These are phyloP conservation scores for Bucorvus abyssinicus DNA, from an alignment of 2,797 vertebrate species.

Conservation along the genomic window DNA sequence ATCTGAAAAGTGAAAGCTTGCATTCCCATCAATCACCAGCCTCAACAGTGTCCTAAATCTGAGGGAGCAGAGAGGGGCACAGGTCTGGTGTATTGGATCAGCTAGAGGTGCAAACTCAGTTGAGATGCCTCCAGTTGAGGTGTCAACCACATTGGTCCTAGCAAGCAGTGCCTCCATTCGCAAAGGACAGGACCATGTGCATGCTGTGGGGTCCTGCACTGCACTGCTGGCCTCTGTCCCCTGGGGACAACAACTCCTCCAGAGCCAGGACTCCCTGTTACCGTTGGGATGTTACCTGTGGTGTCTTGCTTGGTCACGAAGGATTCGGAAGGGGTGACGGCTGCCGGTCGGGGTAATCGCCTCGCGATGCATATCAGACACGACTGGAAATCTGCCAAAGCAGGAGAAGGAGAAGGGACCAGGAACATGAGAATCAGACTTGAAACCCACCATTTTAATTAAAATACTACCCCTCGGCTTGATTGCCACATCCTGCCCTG, in stretches of 20 bases:
- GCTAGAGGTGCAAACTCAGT: neutral
- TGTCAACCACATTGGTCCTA: rapidly evolving
- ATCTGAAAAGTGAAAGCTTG: neutral
- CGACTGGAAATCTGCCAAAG: conserved; percentile 86
- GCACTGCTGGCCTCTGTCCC: neutral
- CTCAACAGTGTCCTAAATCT: too few species aligned
- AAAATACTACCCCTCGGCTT: neutral
- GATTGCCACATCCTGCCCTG: neutral
- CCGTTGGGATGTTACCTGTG: conserved; percentile 79
- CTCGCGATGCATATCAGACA: conserved; percentile 94
- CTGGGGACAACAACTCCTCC: neutral
- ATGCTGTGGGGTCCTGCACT: neutral
- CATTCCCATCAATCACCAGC: neutral
- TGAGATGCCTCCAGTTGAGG: neutral
- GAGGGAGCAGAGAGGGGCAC: neutral
- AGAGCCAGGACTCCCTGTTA: neutral
- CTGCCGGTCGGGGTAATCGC: conserved; percentile 83
- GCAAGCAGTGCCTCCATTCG: neutral
- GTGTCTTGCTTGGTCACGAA: conserved; percentile 97
- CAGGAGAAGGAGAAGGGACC: neutral
- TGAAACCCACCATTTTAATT: neutral
- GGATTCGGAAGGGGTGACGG: conserved; percentile 84
- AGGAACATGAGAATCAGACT: neutral
- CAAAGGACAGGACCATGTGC: neutral
- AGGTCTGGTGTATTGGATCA: neutral